These are phyloP conservation scores for Leuciscus waleckii DNA, from an alignment of 2,797 vertebrate genomes.

Conservation along the genomic window DNA sequence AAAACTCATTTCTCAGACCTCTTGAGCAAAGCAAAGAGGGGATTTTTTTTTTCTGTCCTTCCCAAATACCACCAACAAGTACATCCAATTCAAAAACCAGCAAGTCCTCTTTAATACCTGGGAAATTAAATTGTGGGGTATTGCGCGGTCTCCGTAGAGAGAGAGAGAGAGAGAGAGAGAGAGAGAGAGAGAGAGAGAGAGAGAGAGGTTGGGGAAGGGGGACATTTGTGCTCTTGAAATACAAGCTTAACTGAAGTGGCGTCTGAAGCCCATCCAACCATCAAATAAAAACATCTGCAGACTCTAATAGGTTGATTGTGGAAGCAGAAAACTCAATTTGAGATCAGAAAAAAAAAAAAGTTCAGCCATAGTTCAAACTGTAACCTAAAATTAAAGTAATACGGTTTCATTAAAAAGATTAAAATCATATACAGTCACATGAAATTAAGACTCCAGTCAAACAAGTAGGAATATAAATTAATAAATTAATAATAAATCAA, in stretches of 20 bases:
- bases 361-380: not conserved
- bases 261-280: constrained; percentile 73
- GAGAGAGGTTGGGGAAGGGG: not conserved
- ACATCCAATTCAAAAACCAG: constrained; percentile 75
- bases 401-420: not conserved
- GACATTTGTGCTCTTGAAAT: constrained; percentile 55
- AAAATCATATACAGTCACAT: not conserved
- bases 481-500: not conserved
- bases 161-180: constrained; percentile 9
- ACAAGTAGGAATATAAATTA: not conserved
- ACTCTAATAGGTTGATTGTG: constrained; percentile 63
- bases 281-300: constrained; percentile 77
- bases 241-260: constrained; percentile 55
- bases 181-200: constrained; percentile 15
- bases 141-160: too few species aligned
- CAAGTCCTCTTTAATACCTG: constrained; percentile 75
- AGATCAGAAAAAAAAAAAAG: constrained; percentile 5
- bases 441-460: not conserved
- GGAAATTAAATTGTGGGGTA: constrained; percentile 75
- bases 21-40: constrained; percentile 55
- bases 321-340: constrained; percentile 66
- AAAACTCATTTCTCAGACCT: constrained; percentile 59
- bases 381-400: not conserved
- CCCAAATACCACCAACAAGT: constrained; percentile 70
- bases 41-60: constrained; percentile 14